Evolutionary conservation across 2,797 vertebrate genomes (phyloP), one percentile per base, ranked within the genome.

Genomic region (Mionectes olivaceus): DNA sequence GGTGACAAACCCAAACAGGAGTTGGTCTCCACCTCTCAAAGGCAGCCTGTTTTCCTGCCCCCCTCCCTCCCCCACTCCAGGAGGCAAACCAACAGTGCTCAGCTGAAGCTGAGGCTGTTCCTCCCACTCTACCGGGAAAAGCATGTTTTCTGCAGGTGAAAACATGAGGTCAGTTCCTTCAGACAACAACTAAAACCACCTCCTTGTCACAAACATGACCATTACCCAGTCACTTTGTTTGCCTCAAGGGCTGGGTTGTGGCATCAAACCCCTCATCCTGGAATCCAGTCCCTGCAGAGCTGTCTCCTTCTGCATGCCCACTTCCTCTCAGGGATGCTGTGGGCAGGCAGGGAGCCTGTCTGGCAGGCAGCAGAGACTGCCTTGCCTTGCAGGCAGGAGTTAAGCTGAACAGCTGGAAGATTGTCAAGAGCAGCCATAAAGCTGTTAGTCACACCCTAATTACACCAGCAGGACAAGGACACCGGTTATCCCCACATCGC

Each of bases 131-230:
- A 24, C 83, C 21, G 3, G 91, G 91, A 94, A 94, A 84, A 93
- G 49, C 27, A 41, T 88, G 90, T 90, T 94, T 88, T 69, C 47
- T 70, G 53, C 65, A 95, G 93, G 94, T 95, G 89, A 95, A 95
- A 95, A 96, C 91, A 95, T 73, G 82, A 94, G 78, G 81, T 94
- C 87, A 85, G 74, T 75, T 53, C 70, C 57, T 61, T 41, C 57
- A 28, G 55, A 81, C 81, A 92, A 32, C 65, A 68, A 65, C 76
- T 64, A 47, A 59, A 83, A 9, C 30, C 80, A 80, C 32, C 56
- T 52, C 69, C 70, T 32, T 19, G 24, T 53, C 69, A 64, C 41
- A 73, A 73, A 69, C 83, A 67, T 0, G 14, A 56, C 55, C 11
- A 10, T 63, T 57, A 35, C n/a, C 52, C 53, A 12, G 50, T 13